A percentile compares a stretch with the other conserved stretches of the same genome.
phyloP scores from a whole-genome alignment of 2,113 vertebrate species.

The Macquaria ambigua region DNA sequence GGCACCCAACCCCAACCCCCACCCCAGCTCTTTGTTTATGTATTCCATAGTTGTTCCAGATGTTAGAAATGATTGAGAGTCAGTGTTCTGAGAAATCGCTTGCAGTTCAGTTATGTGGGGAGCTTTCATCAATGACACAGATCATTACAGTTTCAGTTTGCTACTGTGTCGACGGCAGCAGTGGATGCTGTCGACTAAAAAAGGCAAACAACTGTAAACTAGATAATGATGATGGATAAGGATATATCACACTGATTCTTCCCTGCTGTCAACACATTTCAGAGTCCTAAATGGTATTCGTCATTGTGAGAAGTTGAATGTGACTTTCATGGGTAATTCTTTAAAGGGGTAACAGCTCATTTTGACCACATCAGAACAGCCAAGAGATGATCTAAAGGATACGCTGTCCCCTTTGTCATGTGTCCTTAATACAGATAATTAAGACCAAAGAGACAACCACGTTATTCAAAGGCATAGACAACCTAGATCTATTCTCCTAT shows the following conservation, averaged over 20 bases:
- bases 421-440: constrained; percentile 36
- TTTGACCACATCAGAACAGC: constrained; percentile 59
- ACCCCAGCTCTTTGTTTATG: constrained; percentile 70
- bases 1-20: constrained; percentile 58
- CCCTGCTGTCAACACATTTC: constrained; percentile 52
- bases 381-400: constrained; percentile 35
- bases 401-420: background rate
- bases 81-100: constrained; percentile 79
- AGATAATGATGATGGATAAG: constrained; percentile 64
- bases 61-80: constrained; percentile 81
- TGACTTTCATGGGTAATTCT: constrained; percentile 34
- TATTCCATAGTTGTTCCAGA: constrained; percentile 83
- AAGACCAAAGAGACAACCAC: constrained; percentile 28
- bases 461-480: constrained; percentile 26
- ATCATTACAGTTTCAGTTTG: constrained; percentile 74
- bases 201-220: constrained; percentile 33
- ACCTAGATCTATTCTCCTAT: constrained; percentile 10
- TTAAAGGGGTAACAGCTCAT: constrained; percentile 41
- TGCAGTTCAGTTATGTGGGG: constrained; percentile 70
- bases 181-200: constrained; percentile 28
- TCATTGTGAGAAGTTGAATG: constrained; percentile 37
- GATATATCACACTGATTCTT: constrained; percentile 40
- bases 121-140: constrained; percentile 82
- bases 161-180: constrained; percentile 72
- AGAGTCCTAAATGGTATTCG: constrained; percentile 37